Evolutionary conservation across 1,140 invertebrate species (phyloP), one percentile per base, ranked within the genome.

Genomic region (Drosophila oshimai): DNA sequence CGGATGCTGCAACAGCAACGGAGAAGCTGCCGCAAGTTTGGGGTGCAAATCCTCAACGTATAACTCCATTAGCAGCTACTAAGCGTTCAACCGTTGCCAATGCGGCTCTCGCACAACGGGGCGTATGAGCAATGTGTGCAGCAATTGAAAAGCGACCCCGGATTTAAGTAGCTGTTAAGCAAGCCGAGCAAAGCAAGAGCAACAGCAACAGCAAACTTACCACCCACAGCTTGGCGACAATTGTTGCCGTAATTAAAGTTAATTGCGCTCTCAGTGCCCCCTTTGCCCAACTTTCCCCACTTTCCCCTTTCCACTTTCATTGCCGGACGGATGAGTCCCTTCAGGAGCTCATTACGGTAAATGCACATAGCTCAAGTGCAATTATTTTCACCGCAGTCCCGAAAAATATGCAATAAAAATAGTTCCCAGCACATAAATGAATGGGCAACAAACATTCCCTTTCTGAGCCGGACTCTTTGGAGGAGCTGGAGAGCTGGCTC

Each of bases 341-440:
- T 47, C 28, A 51, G 41, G 44, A 75, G 75, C 80, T 86, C 80
- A 86, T 84, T 84, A 84, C 70, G 73, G 83, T 86, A 76, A 84
- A 84, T 80, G 80, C 62, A 68, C 80, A 84, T 79, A 84, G 80
- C 74, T 84, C 65, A 75, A 86, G 80, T 72, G 81, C 81, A 87
- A 84, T 84, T 86, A 86, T 80, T 80, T 86, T 69, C 54, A 61
- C 61, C 50, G 24, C 60, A 86, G 49, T 42, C 55, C 75, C 39
- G 18, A 64, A 79, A 84, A 84, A 84, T 86, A 84, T 84, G 80
- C 75, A 80, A 80, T 80, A 68, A 75, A 84, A 86, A 84, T 86
- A 80, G 75, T 80, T 79, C 47, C 46, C 65, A 60, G 55, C 51
- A 55, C 42, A 55, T 54, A 55, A 71, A 75, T 58, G 64, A 53